Percentiles rank a stretch among this genome's conserved stretches.
These are phyloP conservation scores for Drosophila bunnanda DNA, from an alignment of 2,888 invertebrate genomes.

Conservation along the genomic window DNA sequence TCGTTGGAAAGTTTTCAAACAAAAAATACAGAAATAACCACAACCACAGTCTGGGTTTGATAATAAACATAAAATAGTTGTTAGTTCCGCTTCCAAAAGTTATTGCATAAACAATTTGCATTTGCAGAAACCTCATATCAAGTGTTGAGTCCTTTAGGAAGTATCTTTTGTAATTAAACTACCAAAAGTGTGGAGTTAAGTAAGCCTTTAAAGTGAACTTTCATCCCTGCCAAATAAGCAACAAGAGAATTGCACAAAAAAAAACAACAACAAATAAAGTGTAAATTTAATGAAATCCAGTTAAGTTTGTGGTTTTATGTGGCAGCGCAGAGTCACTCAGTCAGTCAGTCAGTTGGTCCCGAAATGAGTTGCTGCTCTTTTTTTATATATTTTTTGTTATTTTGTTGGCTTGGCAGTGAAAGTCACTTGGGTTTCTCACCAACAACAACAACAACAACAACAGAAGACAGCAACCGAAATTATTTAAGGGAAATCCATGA, in stretches of 20 bases:
- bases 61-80: conserved; percentile 1
- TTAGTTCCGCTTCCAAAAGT: conserved; percentile 8
- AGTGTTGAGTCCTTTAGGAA: background rate
- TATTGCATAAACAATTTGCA: background rate
- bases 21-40: background rate
- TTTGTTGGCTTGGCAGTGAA: conserved; percentile 55
- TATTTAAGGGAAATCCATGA: conserved; percentile 81
- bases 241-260: conserved; percentile 26
- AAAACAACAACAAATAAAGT: conserved; percentile 21
- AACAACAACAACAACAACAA: conserved; percentile 16
- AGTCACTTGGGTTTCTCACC: conserved; percentile 71
- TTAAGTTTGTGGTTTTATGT: conserved; percentile 41
- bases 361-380: conserved; percentile 46
- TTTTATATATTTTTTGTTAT: conserved; percentile 8
- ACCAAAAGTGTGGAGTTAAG: background rate
- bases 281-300: conserved; percentile 46
- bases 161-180: background rate
- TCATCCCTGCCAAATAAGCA: conserved; percentile 21
- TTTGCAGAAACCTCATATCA: background rate
- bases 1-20: background rate
- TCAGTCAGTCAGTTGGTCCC: conserved; percentile 49
- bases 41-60: conserved; percentile 3
- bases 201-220: conserved; percentile 35
- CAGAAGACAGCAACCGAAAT: conserved; percentile 49
- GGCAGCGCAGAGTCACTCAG: conserved; percentile 39